Evolutionary conservation across 2,113 vertebrate genomes (phyloP).

Genomic region (Entosphenus tridentatus): DNA sequence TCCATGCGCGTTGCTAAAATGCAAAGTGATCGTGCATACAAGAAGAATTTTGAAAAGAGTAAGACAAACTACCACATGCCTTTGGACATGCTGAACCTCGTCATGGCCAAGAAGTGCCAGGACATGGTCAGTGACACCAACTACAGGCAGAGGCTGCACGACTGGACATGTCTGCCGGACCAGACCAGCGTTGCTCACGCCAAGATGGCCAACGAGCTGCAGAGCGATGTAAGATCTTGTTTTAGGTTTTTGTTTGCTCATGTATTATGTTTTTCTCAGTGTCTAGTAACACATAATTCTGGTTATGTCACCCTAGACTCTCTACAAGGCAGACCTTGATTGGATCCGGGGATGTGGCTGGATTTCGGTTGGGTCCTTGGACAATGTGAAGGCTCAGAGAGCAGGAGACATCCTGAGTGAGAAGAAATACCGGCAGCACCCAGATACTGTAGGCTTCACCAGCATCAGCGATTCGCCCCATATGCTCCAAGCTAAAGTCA

Average conservation of each 20-base stretch:
- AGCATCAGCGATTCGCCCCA: conserved; percentile 43
- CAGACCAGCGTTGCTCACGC: conserved; percentile 31
- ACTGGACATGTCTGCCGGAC: conserved; percentile 32
- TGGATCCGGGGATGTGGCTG: conserved; percentile 43
- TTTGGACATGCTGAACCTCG: conserved; percentile 14
- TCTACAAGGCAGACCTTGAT: conserved; percentile 38
- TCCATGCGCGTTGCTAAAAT: conserved; percentile 2
- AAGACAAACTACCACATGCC: conserved; percentile 3
- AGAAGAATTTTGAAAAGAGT: conserved; percentile 2
- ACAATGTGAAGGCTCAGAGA: conserved; percentile 50
- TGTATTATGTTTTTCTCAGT: no score
- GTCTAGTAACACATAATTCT: neutral
- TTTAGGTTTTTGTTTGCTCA: conserved; percentile 10
- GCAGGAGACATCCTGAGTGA: conserved; percentile 70
- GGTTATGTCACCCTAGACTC: conserved; percentile 20
- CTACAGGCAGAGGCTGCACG: conserved; percentile 31
- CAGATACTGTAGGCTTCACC: conserved; percentile 38
- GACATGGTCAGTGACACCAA: conserved; percentile 24
- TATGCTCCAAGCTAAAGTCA: conserved; percentile 36
- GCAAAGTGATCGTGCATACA: conserved; percentile 3
- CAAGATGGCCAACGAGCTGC: conserved; percentile 41
- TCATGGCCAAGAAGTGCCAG: conserved; percentile 13
- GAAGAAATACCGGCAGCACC: conserved; percentile 44
- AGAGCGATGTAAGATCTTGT: conserved; percentile 30
- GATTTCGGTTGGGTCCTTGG: conserved; percentile 36